Conservation (phyloP, 2,797 vertebrate species). For the Pangasius mekongensis region DNA sequence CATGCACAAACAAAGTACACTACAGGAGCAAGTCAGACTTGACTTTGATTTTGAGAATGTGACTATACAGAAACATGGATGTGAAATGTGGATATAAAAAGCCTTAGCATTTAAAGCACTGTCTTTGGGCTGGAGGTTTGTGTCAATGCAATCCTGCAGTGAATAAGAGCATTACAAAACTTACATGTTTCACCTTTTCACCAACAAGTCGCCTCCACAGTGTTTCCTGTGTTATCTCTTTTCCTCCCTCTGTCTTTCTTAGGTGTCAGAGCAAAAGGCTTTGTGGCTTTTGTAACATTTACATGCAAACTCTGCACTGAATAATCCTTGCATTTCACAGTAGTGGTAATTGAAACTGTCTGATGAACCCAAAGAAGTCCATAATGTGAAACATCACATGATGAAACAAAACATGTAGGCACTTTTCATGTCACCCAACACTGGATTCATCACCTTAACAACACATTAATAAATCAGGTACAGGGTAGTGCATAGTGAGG, state of each 20-base stretch:
- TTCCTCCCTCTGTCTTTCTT: not conserved
- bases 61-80: not conserved
- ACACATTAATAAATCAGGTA: not conserved
- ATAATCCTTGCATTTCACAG: slow-evolving; percentile 25
- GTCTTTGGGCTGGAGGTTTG: slow-evolving; percentile 1
- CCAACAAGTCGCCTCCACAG: slow-evolving; percentile 34
- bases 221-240: slow-evolving; percentile 40
- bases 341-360: slow-evolving; percentile 19
- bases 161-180: not conserved
- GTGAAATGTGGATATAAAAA: not conserved
- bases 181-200: slow-evolving; percentile 11
- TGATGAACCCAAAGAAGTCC: not conserved
- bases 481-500: not conserved
- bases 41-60: not conserved
- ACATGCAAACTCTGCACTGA: slow-evolving; percentile 36
- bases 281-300: slow-evolving; percentile 39
- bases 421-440: not conserved
- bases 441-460: not conserved
- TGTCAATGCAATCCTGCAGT: not conserved
- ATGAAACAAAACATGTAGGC: not conserved
- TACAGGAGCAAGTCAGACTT: not conserved
- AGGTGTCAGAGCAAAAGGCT: slow-evolving; percentile 15
- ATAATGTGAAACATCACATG: not conserved
- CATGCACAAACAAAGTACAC: not conserved
- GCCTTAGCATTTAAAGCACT: not conserved